Base-by-base conservation (phyloP, 2,113 vertebrate genomes). In the Gymnarchus niloticus region DNA sequence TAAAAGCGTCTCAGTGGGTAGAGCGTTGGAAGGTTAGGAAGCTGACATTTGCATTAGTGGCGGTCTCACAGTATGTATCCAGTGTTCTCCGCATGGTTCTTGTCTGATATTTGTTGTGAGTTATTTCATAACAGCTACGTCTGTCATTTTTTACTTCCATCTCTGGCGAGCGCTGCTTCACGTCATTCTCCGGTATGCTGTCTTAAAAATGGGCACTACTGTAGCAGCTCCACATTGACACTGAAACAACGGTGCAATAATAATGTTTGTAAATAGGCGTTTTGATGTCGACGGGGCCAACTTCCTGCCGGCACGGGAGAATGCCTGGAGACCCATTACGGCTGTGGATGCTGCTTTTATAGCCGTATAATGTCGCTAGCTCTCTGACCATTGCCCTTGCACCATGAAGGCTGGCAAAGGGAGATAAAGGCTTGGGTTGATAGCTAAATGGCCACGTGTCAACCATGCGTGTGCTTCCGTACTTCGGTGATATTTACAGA, bases 11-110 rank as follows among this genome's bases (percentile, higher is more conserved):
- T 81, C 80, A 17, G 25, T 17, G 80, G 49, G 80, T 28, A n/a
- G 23, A 6, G n/a, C 25, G 12, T n/a, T 23, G 10, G 44, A 46
- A 52, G 80, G 48, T 46, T 52, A 52, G n/a, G n/a, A 33, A 23
- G 80, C 80, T 81, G 80, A 81, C 80, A 81, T 81, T 33, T 81
- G 49, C 80, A 81, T 49, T 54, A 28, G 23, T 28, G 49, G 46
- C n/a, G 46, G n/a, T 54, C 23, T 28, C 49, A 10, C 80, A 17
- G 48, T 17, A 10, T 52, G 80, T 1, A 23, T 33, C 28, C 54
- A 5, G 81, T 33, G 25, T 28, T 37, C 52, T 1, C 52, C 19
- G 21, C 52, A 44, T n/a, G 54, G 21, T 23, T 17, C 54, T 44
- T 83, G 82, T 82, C 51, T 82, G 80, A 10, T 56, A 82, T 83